phyloP scores from a whole-genome alignment of 1,140 invertebrate species.

The Dinoponera quadriceps region DNA sequence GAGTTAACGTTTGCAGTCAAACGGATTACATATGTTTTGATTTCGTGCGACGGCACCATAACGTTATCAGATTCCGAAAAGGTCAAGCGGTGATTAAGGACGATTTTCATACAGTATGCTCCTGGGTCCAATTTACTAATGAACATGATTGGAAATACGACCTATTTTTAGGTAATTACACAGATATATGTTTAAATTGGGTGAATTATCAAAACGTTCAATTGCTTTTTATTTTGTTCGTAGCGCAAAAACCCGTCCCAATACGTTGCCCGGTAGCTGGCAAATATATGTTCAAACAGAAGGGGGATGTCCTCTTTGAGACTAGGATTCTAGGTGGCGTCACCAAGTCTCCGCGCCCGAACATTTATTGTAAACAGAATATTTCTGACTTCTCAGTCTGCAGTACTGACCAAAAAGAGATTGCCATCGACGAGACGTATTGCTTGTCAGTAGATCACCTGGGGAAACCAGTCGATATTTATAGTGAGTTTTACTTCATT shows the following conservation, averaged over 20 bases:
- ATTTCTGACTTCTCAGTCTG: constrained; percentile 98
- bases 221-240: constrained; percentile 67
- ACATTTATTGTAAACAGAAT: constrained; percentile 96
- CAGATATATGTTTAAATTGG: constrained; percentile 4
- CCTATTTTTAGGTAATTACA: constrained; percentile 89
- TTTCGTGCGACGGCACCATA: constrained; percentile 97
- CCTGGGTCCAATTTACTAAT: constrained; percentile 96
- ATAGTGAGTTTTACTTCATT: constrained; percentile 88
- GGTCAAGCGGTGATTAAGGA: constrained; percentile 96
- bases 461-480: constrained; percentile 96
- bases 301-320: constrained; percentile 94
- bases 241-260: constrained; percentile 96
- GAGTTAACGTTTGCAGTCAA: constrained; percentile 89
- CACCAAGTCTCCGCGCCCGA: constrained; percentile 95
- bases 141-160: constrained; percentile 95
- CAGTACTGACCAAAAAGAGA: constrained; percentile 96
- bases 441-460: constrained; percentile 98
- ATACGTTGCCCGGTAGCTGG: constrained; percentile 98
- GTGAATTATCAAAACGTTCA: neutral
- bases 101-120: constrained; percentile 96
- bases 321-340: constrained; percentile 97
- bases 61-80: constrained; percentile 96
- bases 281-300: constrained; percentile 97
- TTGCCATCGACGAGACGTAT: constrained; percentile 97
- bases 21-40: constrained; percentile 99